Evolutionary conservation across 1,140 invertebrate species (phyloP), one percentile per base, ranked within the genome.

Genomic region (Lysiphlebus fabarum): DNA sequence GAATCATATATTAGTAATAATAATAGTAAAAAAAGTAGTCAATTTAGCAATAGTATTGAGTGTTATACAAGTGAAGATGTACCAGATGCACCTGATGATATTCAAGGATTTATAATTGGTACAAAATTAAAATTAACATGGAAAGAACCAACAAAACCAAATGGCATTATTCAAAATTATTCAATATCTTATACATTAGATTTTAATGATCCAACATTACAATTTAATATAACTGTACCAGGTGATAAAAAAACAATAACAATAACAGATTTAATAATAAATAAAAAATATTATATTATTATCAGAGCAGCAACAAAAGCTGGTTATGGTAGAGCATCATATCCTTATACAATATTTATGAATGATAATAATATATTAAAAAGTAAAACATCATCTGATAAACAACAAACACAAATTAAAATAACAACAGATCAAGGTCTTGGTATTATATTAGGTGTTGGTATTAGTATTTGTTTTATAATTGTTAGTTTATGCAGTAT

Each of bases 51-150:
- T 51, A 78, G 74, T 58, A 75, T 85, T 40, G 81, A 84, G 61
- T 82, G 81, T 62, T 78, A 75, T 41, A 84, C 83, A 12, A 73
- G 80, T 53, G 81, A 83, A 73, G 82, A 81, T 71, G 82, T 83
- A 65, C 82, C 83, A 58, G 74, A 78, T 8, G 72, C 77, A 59
- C 81, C 83, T 7, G 67, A 76, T 50, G 77, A 80, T 37, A 72
- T 85, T n/a, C 70, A 77, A 45, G 79, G 74, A 77, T 77, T 56
- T 64, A 77, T 26, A 62, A 82, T 83, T 63, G 68, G 73, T 41
- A 78, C 77, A 12, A 77, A 74, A 12, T 72, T 83, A 45, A 73
- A 73, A 33, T 62, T 85, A 1, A 71, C 69, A 10, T 85, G 84
- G 83, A 77, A 78, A 47, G 72, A 81, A 58, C 82, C 82, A 5